Conservation (phyloP, 1,140 invertebrate species). For the Riptortus pedestris region DNA sequence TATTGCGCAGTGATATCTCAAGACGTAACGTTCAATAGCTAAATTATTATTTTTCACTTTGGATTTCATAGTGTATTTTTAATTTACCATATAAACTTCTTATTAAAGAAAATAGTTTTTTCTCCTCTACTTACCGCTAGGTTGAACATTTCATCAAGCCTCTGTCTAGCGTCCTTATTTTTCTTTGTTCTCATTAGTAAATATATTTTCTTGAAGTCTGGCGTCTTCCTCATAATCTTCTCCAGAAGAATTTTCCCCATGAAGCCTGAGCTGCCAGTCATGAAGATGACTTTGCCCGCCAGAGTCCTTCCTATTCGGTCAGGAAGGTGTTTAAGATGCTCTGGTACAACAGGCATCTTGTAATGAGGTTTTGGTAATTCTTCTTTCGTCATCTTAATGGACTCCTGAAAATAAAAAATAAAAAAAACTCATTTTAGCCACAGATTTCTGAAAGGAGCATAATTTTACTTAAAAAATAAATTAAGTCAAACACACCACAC, state of each 20-base stretch:
- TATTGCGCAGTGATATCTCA: too few species aligned
- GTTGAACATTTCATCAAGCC: constrained; percentile 50
- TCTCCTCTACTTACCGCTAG: constrained; percentile 50
- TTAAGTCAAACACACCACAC: too few species aligned
- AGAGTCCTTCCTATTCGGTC: constrained; percentile 47
- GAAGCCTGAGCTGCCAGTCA: constrained; percentile 54
- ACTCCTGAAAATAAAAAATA: background rate
- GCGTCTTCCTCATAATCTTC: constrained; percentile 67
- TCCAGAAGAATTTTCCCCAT: constrained; percentile 66
- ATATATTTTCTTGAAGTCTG: constrained; percentile 65
- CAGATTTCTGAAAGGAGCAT: too few species aligned
- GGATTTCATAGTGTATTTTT: too few species aligned
- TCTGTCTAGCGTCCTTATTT: constrained; percentile 55
- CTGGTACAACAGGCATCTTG: constrained; percentile 19
- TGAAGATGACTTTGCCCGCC: constrained; percentile 43
- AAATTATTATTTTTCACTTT: too few species aligned
- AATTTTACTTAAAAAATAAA: too few species aligned
- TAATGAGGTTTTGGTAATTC: constrained; percentile 23
- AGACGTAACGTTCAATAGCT: too few species aligned
- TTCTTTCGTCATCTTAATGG: background rate
- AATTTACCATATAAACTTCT: too few species aligned
- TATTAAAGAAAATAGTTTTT: too few species aligned
- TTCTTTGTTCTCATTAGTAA: constrained; percentile 72
- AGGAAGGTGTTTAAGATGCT: constrained; percentile 21
- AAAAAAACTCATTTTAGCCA: too few species aligned